Conservation (phyloP, 64 coral and sea anemone species). For the Stichodactyla mertensii region DNA sequence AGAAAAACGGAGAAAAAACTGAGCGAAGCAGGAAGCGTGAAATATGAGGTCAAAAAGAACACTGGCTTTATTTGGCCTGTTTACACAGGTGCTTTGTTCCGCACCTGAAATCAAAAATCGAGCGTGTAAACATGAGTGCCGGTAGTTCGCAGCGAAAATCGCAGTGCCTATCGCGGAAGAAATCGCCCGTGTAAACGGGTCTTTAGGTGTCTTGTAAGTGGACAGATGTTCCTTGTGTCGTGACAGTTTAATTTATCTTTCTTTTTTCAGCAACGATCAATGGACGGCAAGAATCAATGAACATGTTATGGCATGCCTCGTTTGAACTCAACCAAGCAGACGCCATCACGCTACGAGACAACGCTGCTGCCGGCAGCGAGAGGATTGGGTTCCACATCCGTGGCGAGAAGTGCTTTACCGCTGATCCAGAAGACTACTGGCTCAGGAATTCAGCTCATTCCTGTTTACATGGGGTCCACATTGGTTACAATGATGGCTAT, state of each 20-base stretch:
- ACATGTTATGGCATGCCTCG: conserved; percentile 51
- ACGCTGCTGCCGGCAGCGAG: conserved; percentile 69
- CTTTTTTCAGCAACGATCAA: conserved; percentile 53
- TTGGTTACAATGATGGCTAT: conserved; percentile 57
- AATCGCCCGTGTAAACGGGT: no score
- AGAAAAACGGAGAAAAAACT: no score
- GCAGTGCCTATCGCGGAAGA: no score
- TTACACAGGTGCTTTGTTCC: no score
- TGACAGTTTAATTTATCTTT: neutral
- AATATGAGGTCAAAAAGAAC: no score
- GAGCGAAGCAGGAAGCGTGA: no score
- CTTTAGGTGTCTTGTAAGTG: no score
- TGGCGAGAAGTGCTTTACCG: conserved; percentile 37
- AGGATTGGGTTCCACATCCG: conserved; percentile 70
- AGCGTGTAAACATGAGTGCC: no score
- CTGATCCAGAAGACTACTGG: conserved; percentile 22
- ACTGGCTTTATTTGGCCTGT: no score
- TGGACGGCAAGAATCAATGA: conserved; percentile 38
- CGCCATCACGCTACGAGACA: conserved; percentile 15
- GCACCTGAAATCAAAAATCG: no score
- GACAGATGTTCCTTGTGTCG: no score
- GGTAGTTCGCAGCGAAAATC: no score
- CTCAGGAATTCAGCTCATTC: conserved; percentile 43
- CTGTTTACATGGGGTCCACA: conserved; percentile 58
- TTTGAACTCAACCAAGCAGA: conserved; percentile 44